These are phyloP conservation scores for Craniophora ligustri DNA, from an alignment of 2,888 invertebrate species.

Conservation along the genomic window DNA sequence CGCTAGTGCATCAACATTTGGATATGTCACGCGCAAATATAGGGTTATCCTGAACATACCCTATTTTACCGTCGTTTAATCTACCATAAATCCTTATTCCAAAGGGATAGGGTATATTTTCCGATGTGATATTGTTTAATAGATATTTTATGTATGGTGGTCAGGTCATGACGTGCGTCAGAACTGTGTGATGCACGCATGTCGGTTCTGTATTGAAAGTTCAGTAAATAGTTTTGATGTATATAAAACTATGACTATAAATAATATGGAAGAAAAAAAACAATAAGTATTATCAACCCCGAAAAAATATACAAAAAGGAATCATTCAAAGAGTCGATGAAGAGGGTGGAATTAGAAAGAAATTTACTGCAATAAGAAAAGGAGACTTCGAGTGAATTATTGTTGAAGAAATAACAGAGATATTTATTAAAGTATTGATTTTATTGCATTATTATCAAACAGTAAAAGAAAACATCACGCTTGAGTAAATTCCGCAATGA, in stretches of 20 bases:
- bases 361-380: too few species aligned
- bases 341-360: too few species aligned
- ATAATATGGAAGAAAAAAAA: not conserved
- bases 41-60: constrained; percentile 50
- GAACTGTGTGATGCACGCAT: constrained; percentile 49
- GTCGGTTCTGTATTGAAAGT: constrained; percentile 63
- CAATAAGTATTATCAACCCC: not conserved
- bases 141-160: constrained; percentile 26
- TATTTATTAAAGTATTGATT: too few species aligned
- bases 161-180: constrained; percentile 52
- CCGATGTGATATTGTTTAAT: not conserved
- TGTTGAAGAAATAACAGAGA: too few species aligned
- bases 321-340: too few species aligned
- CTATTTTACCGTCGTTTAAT: not conserved
- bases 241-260: not conserved
- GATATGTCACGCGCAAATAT: constrained; percentile 68
- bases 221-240: constrained; percentile 27
- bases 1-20: constrained; percentile 74
- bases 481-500: too few species aligned
- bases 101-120: constrained; percentile 20
- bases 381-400: too few species aligned
- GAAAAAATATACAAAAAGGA: too few species aligned
- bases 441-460: too few species aligned
- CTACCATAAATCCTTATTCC: not conserved
- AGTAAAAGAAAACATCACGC: too few species aligned